A percentile compares a stretch with the other conserved stretches of the same genome.
These are phyloP conservation scores for Lepilemur septentrionalis DNA, from an alignment of 2,797 vertebrate genomes.

Conservation along the genomic window DNA sequence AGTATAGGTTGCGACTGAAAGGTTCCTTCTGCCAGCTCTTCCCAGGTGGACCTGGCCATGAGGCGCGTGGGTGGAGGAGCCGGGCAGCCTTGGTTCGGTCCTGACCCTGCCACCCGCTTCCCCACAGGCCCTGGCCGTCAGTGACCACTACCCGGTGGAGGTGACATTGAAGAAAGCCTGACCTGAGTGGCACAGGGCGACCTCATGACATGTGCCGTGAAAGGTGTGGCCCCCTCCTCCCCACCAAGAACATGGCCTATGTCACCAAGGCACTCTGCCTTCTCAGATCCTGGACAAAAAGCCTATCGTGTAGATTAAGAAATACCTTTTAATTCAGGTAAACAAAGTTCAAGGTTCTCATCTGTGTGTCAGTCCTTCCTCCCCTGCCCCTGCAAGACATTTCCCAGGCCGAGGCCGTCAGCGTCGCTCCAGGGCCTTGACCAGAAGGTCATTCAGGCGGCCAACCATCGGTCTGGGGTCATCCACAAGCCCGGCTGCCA, in stretches of 20 bases:
- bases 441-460: conserved; percentile 92
- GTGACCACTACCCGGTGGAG: conserved; percentile 91
- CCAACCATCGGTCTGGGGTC: conserved; percentile 95
- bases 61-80: not conserved
- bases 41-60: not conserved
- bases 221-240: not conserved
- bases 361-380: not conserved
- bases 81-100: not conserved
- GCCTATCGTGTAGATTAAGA: not conserved
- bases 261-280: not conserved
- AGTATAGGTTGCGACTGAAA: not conserved
- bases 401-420: not conserved
- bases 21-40: not conserved
- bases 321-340: conserved; percentile 53
- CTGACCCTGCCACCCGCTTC: too few species aligned
- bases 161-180: conserved; percentile 67
- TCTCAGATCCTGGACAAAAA: not conserved
- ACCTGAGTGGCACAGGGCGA: not conserved
- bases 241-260: not conserved
- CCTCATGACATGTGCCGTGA: not conserved
- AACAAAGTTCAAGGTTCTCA: conserved; percentile 53
- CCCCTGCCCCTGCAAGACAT: not conserved
- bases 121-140: conserved; percentile 87
- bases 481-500: conserved; percentile 93
- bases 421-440: conserved; percentile 92